A percentile compares a stretch with the other conserved stretches of the same genome.
Conservation (phyloP, 2,888 invertebrate species). For the Nephrotoma flavescens region DNA sequence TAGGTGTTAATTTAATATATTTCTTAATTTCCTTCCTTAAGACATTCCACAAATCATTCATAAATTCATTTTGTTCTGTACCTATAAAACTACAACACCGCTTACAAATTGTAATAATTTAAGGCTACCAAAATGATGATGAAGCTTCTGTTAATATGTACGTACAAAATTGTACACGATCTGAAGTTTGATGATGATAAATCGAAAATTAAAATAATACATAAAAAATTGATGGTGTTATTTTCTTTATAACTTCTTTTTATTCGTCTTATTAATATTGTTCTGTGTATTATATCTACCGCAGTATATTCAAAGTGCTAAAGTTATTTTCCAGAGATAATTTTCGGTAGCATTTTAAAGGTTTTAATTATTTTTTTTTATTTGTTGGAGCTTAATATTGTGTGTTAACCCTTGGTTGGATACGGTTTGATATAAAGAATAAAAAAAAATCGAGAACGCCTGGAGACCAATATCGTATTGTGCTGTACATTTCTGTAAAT, state of each 20-base stretch:
- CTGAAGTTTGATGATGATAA: neutral
- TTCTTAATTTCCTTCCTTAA: neutral
- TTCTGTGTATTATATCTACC: neutral
- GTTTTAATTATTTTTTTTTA: neutral
- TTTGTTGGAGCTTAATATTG: neutral
- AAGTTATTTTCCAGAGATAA: constrained; percentile 5
- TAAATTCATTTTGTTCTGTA: neutral
- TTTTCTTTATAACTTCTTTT: neutral
- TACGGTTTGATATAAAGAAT: neutral
- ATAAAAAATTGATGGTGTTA: neutral
- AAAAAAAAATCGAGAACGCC: no score
- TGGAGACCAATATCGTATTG: no score
- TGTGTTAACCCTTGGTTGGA: neutral
- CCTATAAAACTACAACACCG: neutral
- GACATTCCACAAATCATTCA: neutral
- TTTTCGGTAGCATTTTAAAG: constrained; percentile 4
- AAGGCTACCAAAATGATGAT: neutral
- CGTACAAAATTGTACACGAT: neutral
- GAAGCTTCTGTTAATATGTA: neutral
- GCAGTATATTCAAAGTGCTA: constrained; percentile 3
- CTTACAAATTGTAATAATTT: neutral
- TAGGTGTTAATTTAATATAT: neutral
- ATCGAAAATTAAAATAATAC: neutral
- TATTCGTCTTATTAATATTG: neutral
- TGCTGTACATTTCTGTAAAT: no score